Evolutionary conservation across 2,113 vertebrate species (phyloP).

Genomic region (Hippolais icterina): DNA sequence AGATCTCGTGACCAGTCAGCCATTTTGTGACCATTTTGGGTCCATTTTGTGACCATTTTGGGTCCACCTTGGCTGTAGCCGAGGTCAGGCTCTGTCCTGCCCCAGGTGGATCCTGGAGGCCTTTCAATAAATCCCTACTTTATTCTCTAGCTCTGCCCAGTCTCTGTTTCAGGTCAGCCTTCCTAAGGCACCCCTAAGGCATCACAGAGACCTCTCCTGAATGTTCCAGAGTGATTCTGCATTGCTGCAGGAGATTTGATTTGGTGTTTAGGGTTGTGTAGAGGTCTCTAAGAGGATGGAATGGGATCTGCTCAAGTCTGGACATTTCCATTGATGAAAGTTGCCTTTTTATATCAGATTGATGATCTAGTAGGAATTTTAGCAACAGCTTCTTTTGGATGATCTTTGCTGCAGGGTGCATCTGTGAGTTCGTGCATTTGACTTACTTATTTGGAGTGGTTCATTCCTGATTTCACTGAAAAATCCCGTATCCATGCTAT

Average conservation of each 20-base stretch:
- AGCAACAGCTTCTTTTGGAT: neutral
- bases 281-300: neutral
- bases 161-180: too few species aligned
- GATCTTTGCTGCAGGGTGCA: neutral
- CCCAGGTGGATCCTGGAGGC: too few species aligned
- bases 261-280: neutral
- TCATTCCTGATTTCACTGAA: neutral
- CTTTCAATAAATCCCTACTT: too few species aligned
- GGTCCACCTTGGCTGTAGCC: too few species aligned
- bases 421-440: neutral
- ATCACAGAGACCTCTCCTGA: neutral
- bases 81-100: too few species aligned
- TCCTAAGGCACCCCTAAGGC: neutral
- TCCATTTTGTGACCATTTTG: too few species aligned
- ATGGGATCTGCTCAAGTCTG: neutral
- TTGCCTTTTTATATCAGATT: neutral
- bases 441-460: neutral
- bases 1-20: too few species aligned
- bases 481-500: rapidly evolving
- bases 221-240: neutral
- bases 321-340: neutral
- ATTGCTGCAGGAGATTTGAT: neutral
- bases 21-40: too few species aligned
- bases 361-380: neutral
- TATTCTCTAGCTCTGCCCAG: too few species aligned